These are phyloP conservation scores for Portunus trituberculatus DNA, from an alignment of 1,140 invertebrate species.

Conservation along the genomic window DNA sequence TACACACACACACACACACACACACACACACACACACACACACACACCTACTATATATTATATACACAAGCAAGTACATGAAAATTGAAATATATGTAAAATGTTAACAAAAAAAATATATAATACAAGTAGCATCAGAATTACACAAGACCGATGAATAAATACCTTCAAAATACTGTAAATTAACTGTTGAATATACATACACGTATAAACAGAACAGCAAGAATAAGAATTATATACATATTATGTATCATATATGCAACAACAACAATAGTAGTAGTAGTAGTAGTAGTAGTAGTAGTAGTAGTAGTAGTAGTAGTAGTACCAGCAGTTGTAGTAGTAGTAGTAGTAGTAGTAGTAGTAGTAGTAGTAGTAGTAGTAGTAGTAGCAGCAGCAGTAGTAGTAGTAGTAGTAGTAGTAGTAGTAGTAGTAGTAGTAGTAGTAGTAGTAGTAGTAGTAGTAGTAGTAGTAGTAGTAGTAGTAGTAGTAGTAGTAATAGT, in stretches of 20 bases:
- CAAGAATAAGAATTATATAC: no score
- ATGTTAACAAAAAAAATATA: no score
- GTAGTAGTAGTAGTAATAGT: not conserved
- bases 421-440: not conserved
- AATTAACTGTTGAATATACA: no score
- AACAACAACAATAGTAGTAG: not conserved
- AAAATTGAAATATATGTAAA: no score
- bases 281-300: not conserved
- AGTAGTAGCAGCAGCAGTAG: not conserved
- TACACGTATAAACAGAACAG: no score
- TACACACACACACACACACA: not conserved
- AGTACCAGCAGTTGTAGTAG: no score
- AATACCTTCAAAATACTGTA: no score
- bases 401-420: not conserved
- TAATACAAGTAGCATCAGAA: no score
- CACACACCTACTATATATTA: not conserved
- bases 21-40: not conserved
- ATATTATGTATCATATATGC: no score
- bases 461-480: not conserved
- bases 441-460: not conserved
- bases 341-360: slow-evolving; percentile 17
- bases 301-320: slow-evolving; percentile 4
- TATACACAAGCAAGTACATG: no score
- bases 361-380: not conserved
- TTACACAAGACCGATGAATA: no score